These are phyloP conservation scores for Holotrichia oblita DNA, from an alignment of 1,140 invertebrate genomes.

Conservation along the genomic window DNA sequence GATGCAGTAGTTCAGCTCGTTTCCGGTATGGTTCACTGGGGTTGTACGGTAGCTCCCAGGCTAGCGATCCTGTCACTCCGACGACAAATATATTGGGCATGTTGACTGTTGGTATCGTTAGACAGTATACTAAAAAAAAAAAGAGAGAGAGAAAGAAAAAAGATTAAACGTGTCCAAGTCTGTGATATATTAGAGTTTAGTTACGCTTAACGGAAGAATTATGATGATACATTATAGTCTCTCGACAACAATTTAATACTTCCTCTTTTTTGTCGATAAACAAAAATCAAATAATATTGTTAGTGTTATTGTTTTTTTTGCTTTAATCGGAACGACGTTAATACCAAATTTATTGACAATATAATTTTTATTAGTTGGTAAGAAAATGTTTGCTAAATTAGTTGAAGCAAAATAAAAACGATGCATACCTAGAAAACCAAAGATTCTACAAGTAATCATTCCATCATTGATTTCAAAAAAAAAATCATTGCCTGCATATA, in stretches of 20 bases:
- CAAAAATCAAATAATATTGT: too few relatives aligned
- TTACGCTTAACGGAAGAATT: not conserved
- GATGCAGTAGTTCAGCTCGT: constrained; percentile 27
- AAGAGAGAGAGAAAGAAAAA: not conserved
- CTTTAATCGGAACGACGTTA: too few relatives aligned
- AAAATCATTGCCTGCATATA: too few relatives aligned
- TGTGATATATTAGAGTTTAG: not conserved
- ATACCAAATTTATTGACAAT: too few relatives aligned
- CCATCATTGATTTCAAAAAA: too few relatives aligned
- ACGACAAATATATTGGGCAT: constrained; percentile 63
- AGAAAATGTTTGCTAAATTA: too few relatives aligned
- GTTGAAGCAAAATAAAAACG: too few relatives aligned
- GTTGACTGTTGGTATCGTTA: constrained; percentile 19
- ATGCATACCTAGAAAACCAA: too few relatives aligned
- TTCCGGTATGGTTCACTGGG: constrained; percentile 19
- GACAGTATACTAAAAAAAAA: constrained; percentile 11
- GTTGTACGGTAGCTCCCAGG: constrained; percentile 72
- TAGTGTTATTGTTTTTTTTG: too few relatives aligned
- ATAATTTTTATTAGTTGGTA: too few relatives aligned
- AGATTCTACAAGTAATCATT: too few relatives aligned
- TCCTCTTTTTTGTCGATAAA: too few relatives aligned
- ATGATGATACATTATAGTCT: not conserved
- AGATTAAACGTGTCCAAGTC: not conserved
- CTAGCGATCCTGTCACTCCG: constrained; percentile 77
- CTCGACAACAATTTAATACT: not conserved